Conservation (phyloP, 2,797 vertebrate genomes). For the Gouania willdenowi region DNA sequence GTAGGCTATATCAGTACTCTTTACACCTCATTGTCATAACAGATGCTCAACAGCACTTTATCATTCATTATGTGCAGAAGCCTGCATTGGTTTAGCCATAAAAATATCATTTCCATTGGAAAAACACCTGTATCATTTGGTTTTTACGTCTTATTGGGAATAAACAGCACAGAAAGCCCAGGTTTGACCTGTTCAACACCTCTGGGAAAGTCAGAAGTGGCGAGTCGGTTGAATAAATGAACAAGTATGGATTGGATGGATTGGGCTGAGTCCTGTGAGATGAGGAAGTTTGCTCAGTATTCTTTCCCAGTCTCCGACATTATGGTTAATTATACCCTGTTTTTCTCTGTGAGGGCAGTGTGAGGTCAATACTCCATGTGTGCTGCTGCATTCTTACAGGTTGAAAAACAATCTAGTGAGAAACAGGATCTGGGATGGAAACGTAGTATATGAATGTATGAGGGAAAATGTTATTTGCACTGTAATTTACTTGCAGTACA, state of each 20-base stretch:
- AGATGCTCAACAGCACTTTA: too few relatives aligned
- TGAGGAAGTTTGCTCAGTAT: slow-evolving; percentile 57
- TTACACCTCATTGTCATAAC: too few relatives aligned
- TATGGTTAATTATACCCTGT: slow-evolving; percentile 68
- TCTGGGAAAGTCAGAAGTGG: slow-evolving; percentile 30
- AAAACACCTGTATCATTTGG: not conserved
- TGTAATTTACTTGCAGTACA: slow-evolving; percentile 6
- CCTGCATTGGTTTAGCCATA: too few relatives aligned
- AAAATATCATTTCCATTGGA: too few relatives aligned
- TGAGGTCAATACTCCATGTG: slow-evolving; percentile 57
- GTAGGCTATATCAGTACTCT: too few relatives aligned
- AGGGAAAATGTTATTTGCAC: slow-evolving; percentile 18
- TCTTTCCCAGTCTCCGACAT: slow-evolving; percentile 51
- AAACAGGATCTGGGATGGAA: slow-evolving; percentile 38
- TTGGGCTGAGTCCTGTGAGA: slow-evolving; percentile 49
- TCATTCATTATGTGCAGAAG: too few relatives aligned
- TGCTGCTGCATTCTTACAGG: slow-evolving; percentile 32
- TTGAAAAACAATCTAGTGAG: slow-evolving; percentile 39
- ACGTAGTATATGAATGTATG: slow-evolving; percentile 10
- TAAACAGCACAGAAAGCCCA: slow-evolving; percentile 44
- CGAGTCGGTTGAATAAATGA: slow-evolving; percentile 53
- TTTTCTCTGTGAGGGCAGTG: slow-evolving; percentile 45
- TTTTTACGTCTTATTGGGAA: slow-evolving; percentile 37
- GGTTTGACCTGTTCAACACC: slow-evolving; percentile 39
- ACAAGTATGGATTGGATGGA: slow-evolving; percentile 57